Percentiles rank a stretch among this genome's conserved stretches.
phyloP scores from a whole-genome alignment of 1,140 invertebrate genomes.

The Leptopilina boulardi region DNA sequence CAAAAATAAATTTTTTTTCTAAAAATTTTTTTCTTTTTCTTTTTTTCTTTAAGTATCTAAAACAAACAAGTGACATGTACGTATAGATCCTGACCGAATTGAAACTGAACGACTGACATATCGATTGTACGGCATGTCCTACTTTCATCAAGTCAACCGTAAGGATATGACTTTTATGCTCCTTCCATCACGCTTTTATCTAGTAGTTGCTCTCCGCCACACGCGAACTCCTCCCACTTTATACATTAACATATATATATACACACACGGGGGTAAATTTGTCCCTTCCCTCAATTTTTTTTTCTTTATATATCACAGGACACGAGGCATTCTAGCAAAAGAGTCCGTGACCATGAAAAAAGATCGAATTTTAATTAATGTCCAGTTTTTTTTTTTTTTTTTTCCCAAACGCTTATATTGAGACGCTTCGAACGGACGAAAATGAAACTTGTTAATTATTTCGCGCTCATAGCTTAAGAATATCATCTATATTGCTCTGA shows the following conservation, averaged over 20 bases:
- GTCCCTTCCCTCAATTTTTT: neutral
- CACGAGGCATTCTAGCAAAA: neutral
- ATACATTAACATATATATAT: neutral
- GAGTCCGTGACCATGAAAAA: slow-evolving; percentile 8
- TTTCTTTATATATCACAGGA: neutral
- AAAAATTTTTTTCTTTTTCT: no score
- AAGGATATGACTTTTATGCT: slow-evolving; percentile 33
- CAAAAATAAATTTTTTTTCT: no score
- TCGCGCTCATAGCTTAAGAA: neutral
- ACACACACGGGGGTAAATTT: neutral
- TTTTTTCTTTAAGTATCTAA: neutral
- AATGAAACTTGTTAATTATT: slow-evolving; percentile 12
- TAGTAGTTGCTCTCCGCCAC: slow-evolving; percentile 5
- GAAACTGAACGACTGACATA: slow-evolving; percentile 32
- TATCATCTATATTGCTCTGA: neutral
- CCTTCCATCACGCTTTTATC: slow-evolving; percentile 29
- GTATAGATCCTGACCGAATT: slow-evolving; percentile 22
- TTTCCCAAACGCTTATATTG: neutral
- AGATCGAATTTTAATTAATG: slow-evolving; percentile 23
- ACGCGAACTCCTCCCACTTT: slow-evolving; percentile 7
- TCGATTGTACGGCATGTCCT: slow-evolving; percentile 19
- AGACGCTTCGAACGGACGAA: neutral
- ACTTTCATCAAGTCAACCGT: slow-evolving; percentile 32
- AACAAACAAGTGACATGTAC: neutral
- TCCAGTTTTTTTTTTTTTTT: neutral